Evolutionary conservation across 2,797 vertebrate genomes (phyloP).

Genomic region (Poliocrania exsul): DNA sequence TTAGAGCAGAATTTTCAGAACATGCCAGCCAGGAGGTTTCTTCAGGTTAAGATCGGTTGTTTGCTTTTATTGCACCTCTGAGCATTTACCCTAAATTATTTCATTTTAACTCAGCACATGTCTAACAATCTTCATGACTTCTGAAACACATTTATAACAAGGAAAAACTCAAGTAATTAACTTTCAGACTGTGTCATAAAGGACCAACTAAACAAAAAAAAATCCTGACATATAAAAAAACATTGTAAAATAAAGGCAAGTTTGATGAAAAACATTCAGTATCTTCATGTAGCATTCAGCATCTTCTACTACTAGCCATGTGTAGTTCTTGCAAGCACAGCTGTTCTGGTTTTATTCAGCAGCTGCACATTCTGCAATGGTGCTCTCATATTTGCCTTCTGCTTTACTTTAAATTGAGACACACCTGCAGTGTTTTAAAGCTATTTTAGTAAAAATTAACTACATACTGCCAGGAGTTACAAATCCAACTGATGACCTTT

Average conservation of each 20-base stretch:
- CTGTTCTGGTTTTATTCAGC: slow-evolving; percentile 19
- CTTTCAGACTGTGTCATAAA: neutral
- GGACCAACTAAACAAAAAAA: neutral
- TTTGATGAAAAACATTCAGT: neutral
- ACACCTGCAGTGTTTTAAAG: slow-evolving; percentile 7
- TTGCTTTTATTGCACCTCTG: neutral
- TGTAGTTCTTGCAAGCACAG: slow-evolving; percentile 7
- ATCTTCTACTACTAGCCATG: neutral
- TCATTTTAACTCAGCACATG: neutral
- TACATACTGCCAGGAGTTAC: neutral
- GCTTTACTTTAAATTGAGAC: slow-evolving; percentile 2
- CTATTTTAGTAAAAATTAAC: slow-evolving; percentile 22
- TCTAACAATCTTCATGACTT: neutral
- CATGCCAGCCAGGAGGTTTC: neutral
- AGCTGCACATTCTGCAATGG: slow-evolving; percentile 1
- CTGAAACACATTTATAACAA: neutral
- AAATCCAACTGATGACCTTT: slow-evolving; percentile 35
- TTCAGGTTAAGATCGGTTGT: neutral
- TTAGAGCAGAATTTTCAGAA: slow-evolving; percentile 16
- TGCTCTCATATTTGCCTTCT: neutral
- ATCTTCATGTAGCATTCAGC: slow-evolving; percentile 4
- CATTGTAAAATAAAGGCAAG: neutral
- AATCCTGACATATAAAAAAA: neutral
- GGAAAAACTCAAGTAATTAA: neutral
- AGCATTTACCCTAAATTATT: neutral